Base-by-base conservation (phyloP, 2,888 invertebrate species). In the Drosophila putrida region DNA sequence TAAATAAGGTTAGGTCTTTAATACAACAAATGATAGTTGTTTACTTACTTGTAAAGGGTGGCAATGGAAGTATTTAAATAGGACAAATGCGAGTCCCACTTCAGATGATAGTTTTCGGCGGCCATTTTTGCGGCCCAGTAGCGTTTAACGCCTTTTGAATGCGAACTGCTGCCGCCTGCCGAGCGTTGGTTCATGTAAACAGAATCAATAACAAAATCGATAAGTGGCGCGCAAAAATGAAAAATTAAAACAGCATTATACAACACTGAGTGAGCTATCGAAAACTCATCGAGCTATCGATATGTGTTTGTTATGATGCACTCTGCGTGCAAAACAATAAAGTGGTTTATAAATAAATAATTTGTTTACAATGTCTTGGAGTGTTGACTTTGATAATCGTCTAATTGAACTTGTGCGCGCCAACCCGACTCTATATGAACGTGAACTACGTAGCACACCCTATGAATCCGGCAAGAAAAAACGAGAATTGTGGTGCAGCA, bases 61-160 rank as follows among this genome's bases (percentile, higher is more conserved):
- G 97, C 96, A 53, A 97, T 96, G 71, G 96, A 96, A 55, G 96
- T 95, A 93, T 97, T 96, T 85, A 97, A 93, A 93, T 97, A 96
- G 33, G 95, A 94, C 87, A 95, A 95, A 93, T 96, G 97, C 78
- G 96, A 96, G 92, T 97, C 96, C 97, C 97, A 97, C 94, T 97
- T 97, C 58, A 97, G 93, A 93, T 97, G 97, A 92, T 97, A 97
- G 86, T 96, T 97, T 92, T 97, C 97, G 87, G 94, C 93, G 70
- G 91, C 86, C 92, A 92, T 91, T 43, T 85, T 67, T 58, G 55
- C 27, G 68, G 64, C 60, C 55, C 53, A 35, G 6, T 1, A 31
- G 46, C 49, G 46, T 33, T 28, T 9, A 39, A 35, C 44, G 59
- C 60, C 57, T 60, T 51, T 57, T 11, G 28, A 59, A 67, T 46